phyloP scores from a whole-genome alignment of 2,888 invertebrate genomes.

The Drosophila kambysellisi region DNA sequence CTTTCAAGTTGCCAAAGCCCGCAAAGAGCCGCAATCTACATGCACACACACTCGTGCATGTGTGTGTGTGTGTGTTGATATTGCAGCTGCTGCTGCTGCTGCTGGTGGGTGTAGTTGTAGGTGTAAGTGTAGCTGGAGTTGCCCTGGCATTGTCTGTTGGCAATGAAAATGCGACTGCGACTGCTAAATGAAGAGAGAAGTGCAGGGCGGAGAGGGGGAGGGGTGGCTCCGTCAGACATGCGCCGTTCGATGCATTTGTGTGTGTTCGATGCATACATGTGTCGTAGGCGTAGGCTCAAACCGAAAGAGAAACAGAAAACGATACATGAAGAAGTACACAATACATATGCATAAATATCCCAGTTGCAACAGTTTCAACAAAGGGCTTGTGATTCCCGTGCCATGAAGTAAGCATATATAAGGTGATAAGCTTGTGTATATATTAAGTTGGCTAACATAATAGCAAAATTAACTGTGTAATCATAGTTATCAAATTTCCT shows the following conservation, averaged over 20 bases:
- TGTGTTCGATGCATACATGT: not conserved
- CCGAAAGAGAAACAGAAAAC: conserved; percentile 11
- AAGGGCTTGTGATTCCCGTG: not conserved
- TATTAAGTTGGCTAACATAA: not conserved
- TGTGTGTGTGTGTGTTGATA: conserved; percentile 26
- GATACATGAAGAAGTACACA: conserved; percentile 7
- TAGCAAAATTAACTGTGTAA: not conserved
- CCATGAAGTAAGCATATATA: not conserved
- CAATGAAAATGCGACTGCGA: conserved; percentile 73
- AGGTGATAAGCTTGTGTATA: not conserved
- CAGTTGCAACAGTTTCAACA: conserved; percentile 9
- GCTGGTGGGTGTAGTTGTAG: conserved; percentile 40
- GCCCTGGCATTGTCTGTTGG: conserved; percentile 81
- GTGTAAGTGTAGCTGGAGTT: conserved; percentile 46
- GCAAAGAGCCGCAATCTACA: conserved; percentile 48
- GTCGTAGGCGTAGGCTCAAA: conserved; percentile 43
- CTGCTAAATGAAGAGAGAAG: not conserved
- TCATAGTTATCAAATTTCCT: not conserved
- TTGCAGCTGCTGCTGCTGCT: conserved; percentile 39
- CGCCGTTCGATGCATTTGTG: conserved; percentile 47
- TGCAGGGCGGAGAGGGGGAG: not conserved
- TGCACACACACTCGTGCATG: not conserved
- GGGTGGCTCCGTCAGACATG: conserved; percentile 58
- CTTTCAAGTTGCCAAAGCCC: conserved; percentile 81
- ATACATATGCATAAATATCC: conserved; percentile 3